Conservation (phyloP, 2,888 invertebrate species). For the Philaethria dido region DNA sequence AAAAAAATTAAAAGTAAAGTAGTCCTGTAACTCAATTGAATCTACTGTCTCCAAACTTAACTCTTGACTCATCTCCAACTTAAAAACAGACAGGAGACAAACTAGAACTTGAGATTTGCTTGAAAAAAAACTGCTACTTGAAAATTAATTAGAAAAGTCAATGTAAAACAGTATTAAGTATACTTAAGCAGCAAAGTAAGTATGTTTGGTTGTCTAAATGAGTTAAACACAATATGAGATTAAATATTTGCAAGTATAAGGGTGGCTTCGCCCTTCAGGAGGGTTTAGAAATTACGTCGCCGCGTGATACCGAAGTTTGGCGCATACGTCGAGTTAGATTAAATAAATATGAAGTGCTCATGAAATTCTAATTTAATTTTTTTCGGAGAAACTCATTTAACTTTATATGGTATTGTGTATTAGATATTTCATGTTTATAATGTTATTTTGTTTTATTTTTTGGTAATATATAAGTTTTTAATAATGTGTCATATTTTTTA, state of each 20-base stretch:
- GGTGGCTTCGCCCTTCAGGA: constrained; percentile 28
- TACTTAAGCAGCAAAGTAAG: neutral
- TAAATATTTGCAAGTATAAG: constrained; percentile 34
- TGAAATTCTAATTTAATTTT: constrained; percentile 82
- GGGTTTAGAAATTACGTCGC: constrained; percentile 55
- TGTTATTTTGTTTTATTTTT: neutral
- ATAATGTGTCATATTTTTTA: neutral
- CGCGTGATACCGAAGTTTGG: constrained; percentile 58
- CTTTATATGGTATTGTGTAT: constrained; percentile 52
- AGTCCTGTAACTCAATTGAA: too few relatives aligned
- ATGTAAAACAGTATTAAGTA: neutral
- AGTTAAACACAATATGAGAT: constrained; percentile 30
- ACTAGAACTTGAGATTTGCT: too few relatives aligned
- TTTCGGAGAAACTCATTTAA: constrained; percentile 49
- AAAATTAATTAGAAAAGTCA: neutral
- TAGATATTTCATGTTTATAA: constrained; percentile 6
- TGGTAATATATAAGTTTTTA: neutral
- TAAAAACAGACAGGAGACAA: too few relatives aligned
- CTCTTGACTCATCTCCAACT: too few relatives aligned
- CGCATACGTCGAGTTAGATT: constrained; percentile 55
- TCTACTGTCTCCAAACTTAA: too few relatives aligned
- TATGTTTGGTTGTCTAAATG: constrained; percentile 15
- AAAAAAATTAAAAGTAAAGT: too few relatives aligned
- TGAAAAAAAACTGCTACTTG: neutral
- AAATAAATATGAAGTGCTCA: constrained; percentile 67